Evolutionary conservation across 2,797 vertebrate genomes (phyloP).

Genomic region (Crenichthys baileyi): DNA sequence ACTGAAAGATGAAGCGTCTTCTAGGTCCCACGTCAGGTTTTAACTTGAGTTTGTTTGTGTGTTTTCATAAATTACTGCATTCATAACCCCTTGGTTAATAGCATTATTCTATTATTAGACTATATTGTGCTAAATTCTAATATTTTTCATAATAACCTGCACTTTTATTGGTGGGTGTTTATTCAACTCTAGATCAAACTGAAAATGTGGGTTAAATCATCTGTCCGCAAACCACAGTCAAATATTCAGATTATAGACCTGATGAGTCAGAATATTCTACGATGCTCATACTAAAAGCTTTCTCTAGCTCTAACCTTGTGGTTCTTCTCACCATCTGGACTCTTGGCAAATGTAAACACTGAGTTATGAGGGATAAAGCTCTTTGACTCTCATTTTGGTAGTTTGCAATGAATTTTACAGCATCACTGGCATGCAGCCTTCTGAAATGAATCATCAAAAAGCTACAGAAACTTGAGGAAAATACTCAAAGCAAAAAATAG

Average conservation of each 20-base stretch:
- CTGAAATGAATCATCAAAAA: constrained; percentile 13
- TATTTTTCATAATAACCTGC: neutral
- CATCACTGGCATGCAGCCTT: neutral
- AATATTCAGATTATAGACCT: neutral
- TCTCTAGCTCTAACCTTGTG: constrained; percentile 10
- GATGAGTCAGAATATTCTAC: constrained; percentile 24
- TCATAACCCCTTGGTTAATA: neutral
- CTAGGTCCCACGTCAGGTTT: neutral
- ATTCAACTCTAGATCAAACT: neutral
- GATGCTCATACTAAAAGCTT: constrained; percentile 9
- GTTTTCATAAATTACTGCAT: neutral
- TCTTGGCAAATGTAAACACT: constrained; percentile 30
- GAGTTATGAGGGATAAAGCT: constrained; percentile 25
- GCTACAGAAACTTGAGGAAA: neutral
- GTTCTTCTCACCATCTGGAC: constrained; percentile 38
- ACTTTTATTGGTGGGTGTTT: neutral
- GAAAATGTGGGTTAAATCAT: neutral
- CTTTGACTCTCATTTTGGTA: constrained; percentile 24
- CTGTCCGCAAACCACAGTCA: neutral
- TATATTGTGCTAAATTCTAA: neutral
- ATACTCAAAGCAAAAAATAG: neutral
- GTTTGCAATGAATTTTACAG: constrained; percentile 11
- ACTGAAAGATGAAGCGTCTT: neutral
- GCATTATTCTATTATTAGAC: neutral
- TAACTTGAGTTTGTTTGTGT: neutral